Percentiles rank a stretch among this genome's conserved stretches.
phyloP scores from a whole-genome alignment of 2,113 vertebrate species.

The Psettodes erumei region DNA sequence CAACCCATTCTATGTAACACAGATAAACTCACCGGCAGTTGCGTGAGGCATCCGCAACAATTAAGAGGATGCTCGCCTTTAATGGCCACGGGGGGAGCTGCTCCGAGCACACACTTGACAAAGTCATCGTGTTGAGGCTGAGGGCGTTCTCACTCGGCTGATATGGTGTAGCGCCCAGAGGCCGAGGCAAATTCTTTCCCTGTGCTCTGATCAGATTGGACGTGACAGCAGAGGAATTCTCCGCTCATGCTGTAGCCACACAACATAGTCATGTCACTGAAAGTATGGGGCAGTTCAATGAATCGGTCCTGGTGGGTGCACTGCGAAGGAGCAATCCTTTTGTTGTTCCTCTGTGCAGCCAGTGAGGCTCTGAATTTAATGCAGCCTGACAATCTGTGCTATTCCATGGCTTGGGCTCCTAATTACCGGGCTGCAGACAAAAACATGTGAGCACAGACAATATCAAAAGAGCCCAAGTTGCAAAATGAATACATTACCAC shows the following conservation, averaged over 20 bases:
- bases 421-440: slow-evolving; percentile 58
- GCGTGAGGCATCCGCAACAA: slow-evolving; percentile 40
- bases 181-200: slow-evolving; percentile 55
- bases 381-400: slow-evolving; percentile 67
- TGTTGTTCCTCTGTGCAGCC: slow-evolving; percentile 62
- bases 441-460: slow-evolving; percentile 50
- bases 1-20: slow-evolving; percentile 20
- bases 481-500: slow-evolving; percentile 39
- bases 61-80: slow-evolving; percentile 22
- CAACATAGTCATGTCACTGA: slow-evolving; percentile 66
- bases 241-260: slow-evolving; percentile 48
- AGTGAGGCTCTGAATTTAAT: slow-evolving; percentile 63
- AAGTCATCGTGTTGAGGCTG: slow-evolving; percentile 31
- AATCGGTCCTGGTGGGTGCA: slow-evolving; percentile 59
- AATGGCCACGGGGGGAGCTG: background rate
- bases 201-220: slow-evolving; percentile 55
- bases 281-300: slow-evolving; percentile 61
- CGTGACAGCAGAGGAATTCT: slow-evolving; percentile 69
- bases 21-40: slow-evolving; percentile 37
- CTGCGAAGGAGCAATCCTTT: slow-evolving; percentile 61
- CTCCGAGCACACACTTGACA: slow-evolving; percentile 37
- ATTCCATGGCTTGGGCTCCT: slow-evolving; percentile 51
- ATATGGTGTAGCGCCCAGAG: slow-evolving; percentile 44
- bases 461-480: slow-evolving; percentile 35
- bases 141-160: slow-evolving; percentile 48